Conservation (phyloP, 2,797 vertebrate species). For the Okamejei kenojei region DNA sequence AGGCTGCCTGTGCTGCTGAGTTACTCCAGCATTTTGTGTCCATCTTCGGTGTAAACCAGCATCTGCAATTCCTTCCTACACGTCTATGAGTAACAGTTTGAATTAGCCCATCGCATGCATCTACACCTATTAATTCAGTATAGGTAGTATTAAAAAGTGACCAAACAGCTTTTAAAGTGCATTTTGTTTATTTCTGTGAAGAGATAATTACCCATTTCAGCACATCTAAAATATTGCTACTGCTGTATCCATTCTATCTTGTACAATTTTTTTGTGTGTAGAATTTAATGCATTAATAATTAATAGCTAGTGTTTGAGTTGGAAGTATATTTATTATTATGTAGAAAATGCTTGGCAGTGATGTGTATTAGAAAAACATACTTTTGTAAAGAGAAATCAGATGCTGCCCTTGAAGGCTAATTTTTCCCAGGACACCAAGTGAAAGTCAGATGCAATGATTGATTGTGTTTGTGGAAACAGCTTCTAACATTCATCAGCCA, state of each 20-base stretch:
- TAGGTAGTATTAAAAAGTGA: neutral
- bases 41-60: too few relatives aligned
- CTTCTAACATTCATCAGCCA: neutral
- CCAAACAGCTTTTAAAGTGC: neutral
- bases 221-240: neutral
- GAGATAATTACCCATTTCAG: neutral
- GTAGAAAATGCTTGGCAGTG: neutral
- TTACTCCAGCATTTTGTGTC: too few relatives aligned
- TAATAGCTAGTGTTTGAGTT: neutral
- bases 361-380: neutral
- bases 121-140: neutral
- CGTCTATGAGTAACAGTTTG: neutral
- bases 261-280: neutral
- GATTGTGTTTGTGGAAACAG: neutral
- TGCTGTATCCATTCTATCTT: neutral
- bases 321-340: neutral
- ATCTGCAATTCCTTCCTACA: too few relatives aligned
- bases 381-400: slow-evolving; percentile 7
- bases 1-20: too few relatives aligned
- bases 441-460: neutral
- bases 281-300: neutral
- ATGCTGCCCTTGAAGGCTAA: neutral
- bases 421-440: neutral
- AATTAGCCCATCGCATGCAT: neutral
- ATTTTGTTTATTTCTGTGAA: neutral